Evolutionary conservation across 2,888 invertebrate genomes (phyloP), one percentile per base, ranked within the genome.

Genomic region (Drosophila setosimentum): DNA sequence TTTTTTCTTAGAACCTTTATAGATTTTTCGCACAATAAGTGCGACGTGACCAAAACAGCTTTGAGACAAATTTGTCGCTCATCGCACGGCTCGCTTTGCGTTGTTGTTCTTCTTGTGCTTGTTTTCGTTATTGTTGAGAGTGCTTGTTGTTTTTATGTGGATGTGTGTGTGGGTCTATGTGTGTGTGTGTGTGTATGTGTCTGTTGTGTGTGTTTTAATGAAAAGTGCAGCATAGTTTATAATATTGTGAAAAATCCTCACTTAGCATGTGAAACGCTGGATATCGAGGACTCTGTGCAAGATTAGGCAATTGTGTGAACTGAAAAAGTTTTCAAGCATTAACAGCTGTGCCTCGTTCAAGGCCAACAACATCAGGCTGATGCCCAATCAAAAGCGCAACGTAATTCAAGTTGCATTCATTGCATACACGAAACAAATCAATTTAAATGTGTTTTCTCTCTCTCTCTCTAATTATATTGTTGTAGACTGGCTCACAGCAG

Each of bases 21-120:
- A 53, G 87, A 87, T 87, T 87, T 86, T 86, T 89, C 87, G 83
- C 78, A 80, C 59, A 73, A 68, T 68, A 42, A 30, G 24, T 42
- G 86, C 88, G 82, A 88, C 88, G 82, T 88, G 84, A 82, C 87
- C 72, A 78, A 86, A 83, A 86, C 80, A 83, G 73, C 48, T 37
- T 61, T 64, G 48, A 30, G 51, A 63, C 61, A 68, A 60, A 63
- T 72, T 70, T 30, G 53, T 72, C 50, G 48, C 48, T 35, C 45
- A 59, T 54, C 60, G 53, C 57, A 62, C 66, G 57, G 53, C 62
- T 49, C 27, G 54, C 7, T 55, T 55, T 55, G 27, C 29, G 35
- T 62, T 54, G 37, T 55, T 29, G 27, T 55, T 55, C 55, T 24
- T 24, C 16, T 24, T 45, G 45, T 45, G 45, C 45, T 40, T 40